Percentiles rank a stretch among this genome's conserved stretches.
These are phyloP conservation scores for Stichodactyla helianthus DNA, from an alignment of 64 coral and sea anemone genomes.

Conservation along the genomic window DNA sequence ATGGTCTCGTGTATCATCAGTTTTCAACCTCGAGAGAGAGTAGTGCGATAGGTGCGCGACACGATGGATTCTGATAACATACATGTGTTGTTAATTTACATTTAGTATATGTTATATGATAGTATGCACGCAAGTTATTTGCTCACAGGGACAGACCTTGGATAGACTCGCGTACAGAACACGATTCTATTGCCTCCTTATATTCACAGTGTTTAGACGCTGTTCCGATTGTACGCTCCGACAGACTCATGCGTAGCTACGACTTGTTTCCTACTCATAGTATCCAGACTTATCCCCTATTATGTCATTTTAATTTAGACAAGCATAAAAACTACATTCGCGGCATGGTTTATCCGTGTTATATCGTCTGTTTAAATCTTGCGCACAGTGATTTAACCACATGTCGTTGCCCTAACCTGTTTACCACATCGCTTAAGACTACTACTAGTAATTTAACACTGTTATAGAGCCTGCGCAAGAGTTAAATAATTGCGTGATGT, in stretches of 20 bases:
- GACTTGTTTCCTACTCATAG: not conserved
- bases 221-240: not conserved
- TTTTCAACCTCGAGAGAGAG: not conserved
- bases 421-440: not conserved
- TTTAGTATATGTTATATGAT: not conserved
- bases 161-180: not conserved
- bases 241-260: not conserved
- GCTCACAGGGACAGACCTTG: not conserved
- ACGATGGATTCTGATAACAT: not conserved
- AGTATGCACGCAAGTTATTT: not conserved
- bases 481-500: no score
- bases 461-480: not conserved
- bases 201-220: not conserved
- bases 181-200: not conserved
- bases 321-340: not conserved
- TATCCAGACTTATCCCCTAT: not conserved
- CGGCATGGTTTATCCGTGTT: not conserved
- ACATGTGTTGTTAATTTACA: slow-evolving; percentile 6
- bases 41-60: not conserved
- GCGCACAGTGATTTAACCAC: not conserved
- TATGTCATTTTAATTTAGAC: not conserved
- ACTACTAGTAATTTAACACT: not conserved
- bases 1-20: not conserved
- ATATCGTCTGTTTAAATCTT: not conserved
- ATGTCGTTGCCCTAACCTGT: not conserved